Evolutionary conservation across 2,888 invertebrate species (phyloP), one percentile per base, ranked within the genome.

Genomic region (Teinopalpus imperialis): DNA sequence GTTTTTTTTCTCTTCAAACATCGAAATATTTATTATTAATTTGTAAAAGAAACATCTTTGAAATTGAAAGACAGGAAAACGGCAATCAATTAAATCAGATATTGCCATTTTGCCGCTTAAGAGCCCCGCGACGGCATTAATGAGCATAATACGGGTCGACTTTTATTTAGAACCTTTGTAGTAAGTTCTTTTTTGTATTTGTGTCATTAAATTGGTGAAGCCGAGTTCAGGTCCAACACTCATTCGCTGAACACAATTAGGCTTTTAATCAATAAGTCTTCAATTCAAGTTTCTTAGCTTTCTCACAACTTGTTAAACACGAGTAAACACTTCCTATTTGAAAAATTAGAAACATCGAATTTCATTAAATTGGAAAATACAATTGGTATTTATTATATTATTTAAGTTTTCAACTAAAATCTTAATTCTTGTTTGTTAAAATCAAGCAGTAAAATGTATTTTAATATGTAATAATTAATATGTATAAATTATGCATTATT

Each of bases 51-150:
- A 34, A 26, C 34, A 29, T 21, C 4, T 20, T 24, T 9, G n/a
- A 6, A 27, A 42, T 8, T 18, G 26, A n/a, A 14, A 20, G 26
- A 10, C 34, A 31, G 18, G 23, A 24, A 37, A 30, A 37, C 20
- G 31, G 20, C 37, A 39, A 37, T 44, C 44, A 44, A 44, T 39
- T 44, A 43, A 36, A 23, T 30, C 26, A 18, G 14, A 44, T 37
- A 43, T 30, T 14, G 43, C 23, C 36, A n/a, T 30, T 16, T 36
- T 16, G 10, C 23, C 29, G 34, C 13, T 14, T 2, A 30, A 36
- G 23, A 16, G 36, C 24, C 30, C 24, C 16, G 29, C 5, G 37
- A 37, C 18, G 16, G 13, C 13, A 18, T 37, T 44, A 44, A 44
- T 44, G 32, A 44, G 31, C 14, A 24, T 31, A 37, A 44, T 44